A percentile compares a stretch with the other conserved stretches of the same genome.
Conservation (phyloP, 2,888 invertebrate genomes). For the Rotaria sp. region DNA sequence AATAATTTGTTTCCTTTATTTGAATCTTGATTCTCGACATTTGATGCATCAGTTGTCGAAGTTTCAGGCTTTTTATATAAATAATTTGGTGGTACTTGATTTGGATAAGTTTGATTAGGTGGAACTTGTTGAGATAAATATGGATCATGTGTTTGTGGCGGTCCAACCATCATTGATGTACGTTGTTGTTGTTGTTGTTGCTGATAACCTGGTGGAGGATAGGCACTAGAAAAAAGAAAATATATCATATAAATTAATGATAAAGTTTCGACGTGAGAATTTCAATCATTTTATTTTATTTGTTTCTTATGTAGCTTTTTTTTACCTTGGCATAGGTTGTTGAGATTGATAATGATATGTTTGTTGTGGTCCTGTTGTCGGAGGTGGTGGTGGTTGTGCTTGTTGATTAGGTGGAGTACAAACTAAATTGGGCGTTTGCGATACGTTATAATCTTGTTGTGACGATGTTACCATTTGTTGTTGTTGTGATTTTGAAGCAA, state of each 20-base stretch:
- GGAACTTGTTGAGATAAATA: slow-evolving; percentile 7
- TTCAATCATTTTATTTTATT: background rate
- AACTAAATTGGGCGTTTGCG: background rate
- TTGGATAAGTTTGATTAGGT: background rate
- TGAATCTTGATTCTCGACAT: background rate
- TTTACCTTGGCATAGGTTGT: background rate
- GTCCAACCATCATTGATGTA: background rate
- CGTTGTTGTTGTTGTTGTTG: slow-evolving; percentile 2
- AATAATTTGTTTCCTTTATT: background rate
- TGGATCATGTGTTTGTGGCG: background rate
- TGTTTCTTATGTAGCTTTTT: background rate
- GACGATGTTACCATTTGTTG: background rate
- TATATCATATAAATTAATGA: background rate
- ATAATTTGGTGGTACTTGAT: background rate
- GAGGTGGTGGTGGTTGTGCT: background rate
- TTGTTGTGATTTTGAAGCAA: background rate
- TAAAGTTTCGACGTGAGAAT: background rate
- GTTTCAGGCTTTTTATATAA: background rate
- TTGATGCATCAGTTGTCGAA: background rate
- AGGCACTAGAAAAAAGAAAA: background rate
- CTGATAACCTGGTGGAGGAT: background rate
- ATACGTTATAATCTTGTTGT: background rate
- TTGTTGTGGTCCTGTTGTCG: background rate
- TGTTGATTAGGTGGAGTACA: background rate
- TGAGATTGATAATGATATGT: slow-evolving; percentile 14